Percentiles rank a stretch among this genome's conserved stretches.
Evolutionary conservation across 2,797 vertebrate species (phyloP).

Genomic region (Falco columbarius): DNA sequence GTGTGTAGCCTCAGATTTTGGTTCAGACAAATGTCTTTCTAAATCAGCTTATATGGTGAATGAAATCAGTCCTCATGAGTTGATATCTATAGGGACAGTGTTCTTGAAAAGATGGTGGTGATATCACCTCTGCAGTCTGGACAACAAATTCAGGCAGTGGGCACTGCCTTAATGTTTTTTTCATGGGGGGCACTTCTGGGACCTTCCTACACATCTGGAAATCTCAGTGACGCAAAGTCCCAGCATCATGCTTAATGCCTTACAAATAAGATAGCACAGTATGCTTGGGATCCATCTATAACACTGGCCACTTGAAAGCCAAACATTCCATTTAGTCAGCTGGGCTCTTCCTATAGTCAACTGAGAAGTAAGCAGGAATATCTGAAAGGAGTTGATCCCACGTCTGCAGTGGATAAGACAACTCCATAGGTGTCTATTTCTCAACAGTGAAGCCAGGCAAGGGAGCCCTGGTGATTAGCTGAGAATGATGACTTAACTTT

Average conservation of each 20-base stretch:
- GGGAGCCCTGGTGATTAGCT: not conserved
- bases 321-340: not conserved
- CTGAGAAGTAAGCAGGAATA: not conserved
- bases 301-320: not conserved
- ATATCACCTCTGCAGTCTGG: not conserved
- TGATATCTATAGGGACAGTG: not conserved
- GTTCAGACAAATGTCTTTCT: not conserved
- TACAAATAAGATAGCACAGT: not conserved
- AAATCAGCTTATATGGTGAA: not conserved
- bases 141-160: fast-evolving
- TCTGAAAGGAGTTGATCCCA: not conserved
- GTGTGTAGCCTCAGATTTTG: not conserved
- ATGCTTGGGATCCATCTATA: not conserved
- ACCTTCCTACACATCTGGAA: not conserved
- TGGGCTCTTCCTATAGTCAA: not conserved
- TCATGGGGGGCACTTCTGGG: not conserved
- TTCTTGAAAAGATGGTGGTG: not conserved
- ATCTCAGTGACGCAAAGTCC: not conserved
- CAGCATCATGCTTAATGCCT: not conserved
- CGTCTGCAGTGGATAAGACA: not conserved
- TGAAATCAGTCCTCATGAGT: not conserved
- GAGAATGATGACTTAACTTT: not conserved
- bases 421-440: not conserved
- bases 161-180: not conserved
- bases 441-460: not conserved